phyloP scores from a whole-genome alignment of 2,888 invertebrate species.

The Sylvicola cinctus region DNA sequence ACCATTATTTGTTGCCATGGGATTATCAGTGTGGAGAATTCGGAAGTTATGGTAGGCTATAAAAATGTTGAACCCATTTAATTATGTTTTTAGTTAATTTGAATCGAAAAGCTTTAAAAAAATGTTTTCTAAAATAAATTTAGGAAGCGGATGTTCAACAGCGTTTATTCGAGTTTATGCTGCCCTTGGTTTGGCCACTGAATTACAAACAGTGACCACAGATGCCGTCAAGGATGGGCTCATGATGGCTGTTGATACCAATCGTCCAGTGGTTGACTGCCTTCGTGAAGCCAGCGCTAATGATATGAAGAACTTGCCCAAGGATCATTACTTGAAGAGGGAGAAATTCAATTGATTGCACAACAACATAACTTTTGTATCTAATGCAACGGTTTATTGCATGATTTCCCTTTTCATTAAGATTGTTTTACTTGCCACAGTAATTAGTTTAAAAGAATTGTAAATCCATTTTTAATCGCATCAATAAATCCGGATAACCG shows the following conservation, averaged over 20 bases:
- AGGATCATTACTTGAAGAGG: slow-evolving; percentile 30
- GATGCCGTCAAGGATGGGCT: slow-evolving; percentile 40
- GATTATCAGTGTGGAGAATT: slow-evolving; percentile 71
- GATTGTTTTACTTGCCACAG: too few relatives aligned
- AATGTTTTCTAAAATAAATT: slow-evolving; percentile 6
- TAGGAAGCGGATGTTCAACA: slow-evolving; percentile 39
- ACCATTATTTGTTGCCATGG: slow-evolving; percentile 56
- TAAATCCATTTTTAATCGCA: too few relatives aligned
- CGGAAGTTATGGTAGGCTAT: slow-evolving; percentile 40
- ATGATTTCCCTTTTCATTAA: too few relatives aligned
- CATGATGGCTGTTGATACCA: slow-evolving; percentile 32
- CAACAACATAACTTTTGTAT: too few relatives aligned
- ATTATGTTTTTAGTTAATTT: background rate
- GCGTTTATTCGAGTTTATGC: slow-evolving; percentile 48
- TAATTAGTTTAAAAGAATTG: too few relatives aligned
- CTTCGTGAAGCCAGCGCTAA: slow-evolving; percentile 28
- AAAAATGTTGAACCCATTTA: background rate
- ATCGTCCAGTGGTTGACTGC: slow-evolving; percentile 33
- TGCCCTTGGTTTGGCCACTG: slow-evolving; percentile 40
- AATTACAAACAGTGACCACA: slow-evolving; percentile 41
- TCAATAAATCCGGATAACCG: too few relatives aligned
- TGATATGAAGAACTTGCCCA: slow-evolving; percentile 22
- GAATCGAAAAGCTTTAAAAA: background rate
- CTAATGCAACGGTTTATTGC: too few relatives aligned
- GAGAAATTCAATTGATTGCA: slow-evolving; percentile 14